Evolutionary conservation across 2,113 vertebrate genomes (phyloP).

Genomic region (Gila orcuttii): DNA sequence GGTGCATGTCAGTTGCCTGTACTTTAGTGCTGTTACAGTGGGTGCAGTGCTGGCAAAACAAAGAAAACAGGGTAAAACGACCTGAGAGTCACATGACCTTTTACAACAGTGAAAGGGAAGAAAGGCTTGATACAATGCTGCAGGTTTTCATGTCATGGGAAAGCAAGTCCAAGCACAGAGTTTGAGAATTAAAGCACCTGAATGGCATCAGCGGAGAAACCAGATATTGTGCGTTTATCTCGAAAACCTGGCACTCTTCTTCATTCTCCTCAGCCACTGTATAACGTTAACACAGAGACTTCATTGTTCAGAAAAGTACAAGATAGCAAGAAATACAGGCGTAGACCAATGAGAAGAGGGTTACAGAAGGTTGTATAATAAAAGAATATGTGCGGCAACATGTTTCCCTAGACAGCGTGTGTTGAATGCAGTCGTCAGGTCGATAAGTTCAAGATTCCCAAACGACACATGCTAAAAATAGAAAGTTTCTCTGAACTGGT

Average conservation of each 20-base stretch:
- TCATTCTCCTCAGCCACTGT: neutral
- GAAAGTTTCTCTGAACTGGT: neutral
- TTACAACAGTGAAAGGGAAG: constrained; percentile 49
- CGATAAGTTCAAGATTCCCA: neutral
- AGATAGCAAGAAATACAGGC: neutral
- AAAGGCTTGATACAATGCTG: constrained; percentile 25
- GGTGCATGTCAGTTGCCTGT: neutral
- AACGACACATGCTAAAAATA: neutral
- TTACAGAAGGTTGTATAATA: neutral
- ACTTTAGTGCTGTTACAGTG: neutral
- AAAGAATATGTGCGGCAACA: neutral
- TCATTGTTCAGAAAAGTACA: neutral
- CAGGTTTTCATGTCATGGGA: constrained; percentile 62
- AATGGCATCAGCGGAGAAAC: constrained; percentile 47
- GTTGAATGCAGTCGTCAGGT: neutral
- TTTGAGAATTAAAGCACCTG: constrained; percentile 34
- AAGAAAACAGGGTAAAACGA: constrained; percentile 14
- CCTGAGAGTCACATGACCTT: constrained; percentile 47
- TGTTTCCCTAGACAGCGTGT: neutral
- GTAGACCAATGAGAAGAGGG: neutral
- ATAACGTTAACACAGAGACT: constrained; percentile 8
- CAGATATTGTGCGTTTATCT: constrained; percentile 39
- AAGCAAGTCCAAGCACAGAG: constrained; percentile 37
- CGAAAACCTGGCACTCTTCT: constrained; percentile 19
- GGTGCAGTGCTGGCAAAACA: neutral